These are phyloP conservation scores for Cordilura impudica DNA, from an alignment of 2,888 invertebrate species.

Conservation along the genomic window DNA sequence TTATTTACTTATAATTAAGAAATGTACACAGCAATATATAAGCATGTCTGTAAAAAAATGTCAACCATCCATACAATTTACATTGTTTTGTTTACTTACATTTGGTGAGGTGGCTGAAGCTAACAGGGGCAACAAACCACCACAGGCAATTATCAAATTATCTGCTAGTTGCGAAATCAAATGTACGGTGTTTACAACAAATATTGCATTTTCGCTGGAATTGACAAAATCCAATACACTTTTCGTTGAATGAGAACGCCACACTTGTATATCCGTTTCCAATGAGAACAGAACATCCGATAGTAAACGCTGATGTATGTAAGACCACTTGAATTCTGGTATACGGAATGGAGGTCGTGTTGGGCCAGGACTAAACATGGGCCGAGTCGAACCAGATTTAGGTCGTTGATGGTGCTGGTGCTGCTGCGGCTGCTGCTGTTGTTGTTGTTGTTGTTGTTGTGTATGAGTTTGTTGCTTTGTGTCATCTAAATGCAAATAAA, in stretches of 20 bases:
- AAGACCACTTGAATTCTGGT: constrained; percentile 99
- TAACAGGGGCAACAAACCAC: constrained; percentile 95
- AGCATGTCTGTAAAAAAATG: too few relatives aligned
- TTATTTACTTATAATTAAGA: too few relatives aligned
- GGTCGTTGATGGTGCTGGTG: constrained; percentile 73
- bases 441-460: constrained; percentile 44
- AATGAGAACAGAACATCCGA: constrained; percentile 97
- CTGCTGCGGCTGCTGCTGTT: constrained; percentile 43
- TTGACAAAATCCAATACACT: constrained; percentile 99
- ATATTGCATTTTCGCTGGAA: constrained; percentile 98
- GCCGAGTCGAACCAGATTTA: constrained; percentile 84
- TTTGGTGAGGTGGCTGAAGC: constrained; percentile 99
- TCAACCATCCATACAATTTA: background rate
- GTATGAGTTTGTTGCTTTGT: constrained; percentile 29
- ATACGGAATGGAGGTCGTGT: constrained; percentile 97
- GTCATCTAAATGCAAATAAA: constrained; percentile 9
- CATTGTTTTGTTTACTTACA: constrained; percentile 81
- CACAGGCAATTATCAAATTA: constrained; percentile 98
- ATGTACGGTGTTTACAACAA: constrained; percentile 99
- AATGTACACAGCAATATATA: too few relatives aligned
- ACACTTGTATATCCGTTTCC: constrained; percentile 97
- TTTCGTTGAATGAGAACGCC: constrained; percentile 95
- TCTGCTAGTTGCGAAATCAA: constrained; percentile 99
- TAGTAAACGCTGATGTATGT: constrained; percentile 96
- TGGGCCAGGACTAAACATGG: constrained; percentile 96